Conservation (phyloP, 2,113 vertebrate genomes). For the Cinclus cinclus region DNA sequence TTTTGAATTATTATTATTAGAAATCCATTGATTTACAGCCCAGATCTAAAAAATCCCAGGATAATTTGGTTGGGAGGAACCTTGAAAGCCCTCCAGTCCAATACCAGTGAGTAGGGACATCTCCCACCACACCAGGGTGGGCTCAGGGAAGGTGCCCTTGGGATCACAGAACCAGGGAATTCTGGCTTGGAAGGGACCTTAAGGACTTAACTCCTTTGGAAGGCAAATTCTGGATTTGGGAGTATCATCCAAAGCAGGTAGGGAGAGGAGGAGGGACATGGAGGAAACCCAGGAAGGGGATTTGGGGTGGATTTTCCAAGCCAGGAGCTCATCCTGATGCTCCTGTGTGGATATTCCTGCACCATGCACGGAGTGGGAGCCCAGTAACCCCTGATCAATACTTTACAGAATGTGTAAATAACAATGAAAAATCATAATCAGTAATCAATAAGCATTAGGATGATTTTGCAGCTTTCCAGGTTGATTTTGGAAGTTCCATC, state of each 20-base stretch:
- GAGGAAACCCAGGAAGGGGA: background rate
- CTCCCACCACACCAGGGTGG: background rate
- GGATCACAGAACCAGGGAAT: background rate
- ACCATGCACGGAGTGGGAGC: fast-evolving
- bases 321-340: background rate
- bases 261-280: background rate
- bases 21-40: background rate
- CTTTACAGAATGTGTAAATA: background rate
- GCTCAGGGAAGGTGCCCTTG: background rate
- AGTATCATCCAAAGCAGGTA: background rate
- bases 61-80: background rate
- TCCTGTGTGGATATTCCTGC: background rate
- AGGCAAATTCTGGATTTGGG: background rate
- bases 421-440: background rate
- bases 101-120: background rate
- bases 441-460: background rate
- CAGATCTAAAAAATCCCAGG: background rate
- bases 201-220: background rate
- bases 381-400: background rate
- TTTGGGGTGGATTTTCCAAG: background rate
- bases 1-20: background rate
- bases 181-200: background rate
- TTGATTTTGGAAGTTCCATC: fast-evolving
- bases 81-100: background rate
- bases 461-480: background rate